Evolutionary conservation across 2,797 vertebrate genomes (phyloP).

Genomic region (Platalea minor): DNA sequence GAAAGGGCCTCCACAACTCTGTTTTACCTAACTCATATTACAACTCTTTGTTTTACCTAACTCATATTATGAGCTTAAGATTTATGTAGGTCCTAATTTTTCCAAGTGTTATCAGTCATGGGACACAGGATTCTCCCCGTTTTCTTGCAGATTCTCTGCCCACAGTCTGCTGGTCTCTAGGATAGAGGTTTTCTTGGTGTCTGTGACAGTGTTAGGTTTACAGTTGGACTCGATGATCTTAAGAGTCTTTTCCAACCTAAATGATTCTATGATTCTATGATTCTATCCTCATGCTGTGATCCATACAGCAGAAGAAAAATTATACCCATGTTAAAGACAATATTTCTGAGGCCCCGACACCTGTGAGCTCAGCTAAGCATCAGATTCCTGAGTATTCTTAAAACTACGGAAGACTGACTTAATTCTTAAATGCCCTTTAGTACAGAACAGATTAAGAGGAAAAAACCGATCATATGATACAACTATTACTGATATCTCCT

Average conservation of each 20-base stretch:
- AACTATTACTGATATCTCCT: background rate
- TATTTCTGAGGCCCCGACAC: background rate
- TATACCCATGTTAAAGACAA: background rate
- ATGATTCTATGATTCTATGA: background rate
- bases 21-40: background rate
- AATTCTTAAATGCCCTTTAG: background rate
- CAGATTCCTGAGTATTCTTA: background rate
- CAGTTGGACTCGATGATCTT: fast-evolving
- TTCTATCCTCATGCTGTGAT: background rate
- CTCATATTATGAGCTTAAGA: background rate
- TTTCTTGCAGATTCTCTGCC: background rate
- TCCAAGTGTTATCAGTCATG: background rate
- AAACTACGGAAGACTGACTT: background rate
- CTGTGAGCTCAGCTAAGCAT: background rate
- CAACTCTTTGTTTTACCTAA: background rate
- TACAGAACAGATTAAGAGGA: background rate
- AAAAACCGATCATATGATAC: background rate
- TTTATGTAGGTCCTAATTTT: background rate
- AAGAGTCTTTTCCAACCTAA: background rate
- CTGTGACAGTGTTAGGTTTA: background rate
- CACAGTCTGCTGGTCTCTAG: background rate
- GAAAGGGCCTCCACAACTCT: background rate
- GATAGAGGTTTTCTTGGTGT: background rate
- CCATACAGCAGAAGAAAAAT: background rate
- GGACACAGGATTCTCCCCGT: fast-evolving